Evolutionary conservation across 2,888 invertebrate genomes (phyloP).

Genomic region (Aporophyla nigra): DNA sequence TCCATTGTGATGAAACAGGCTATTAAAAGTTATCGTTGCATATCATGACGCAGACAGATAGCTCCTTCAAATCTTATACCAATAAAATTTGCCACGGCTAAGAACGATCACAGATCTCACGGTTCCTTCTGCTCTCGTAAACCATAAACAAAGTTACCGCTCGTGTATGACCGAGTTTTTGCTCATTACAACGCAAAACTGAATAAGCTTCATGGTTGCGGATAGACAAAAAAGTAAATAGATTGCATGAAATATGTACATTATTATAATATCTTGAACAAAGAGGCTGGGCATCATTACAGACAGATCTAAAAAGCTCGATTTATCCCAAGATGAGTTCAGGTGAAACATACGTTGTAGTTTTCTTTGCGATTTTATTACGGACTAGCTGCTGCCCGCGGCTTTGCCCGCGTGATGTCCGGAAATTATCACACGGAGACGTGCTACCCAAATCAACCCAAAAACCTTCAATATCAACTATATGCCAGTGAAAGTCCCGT

Average conservation of each 20-base stretch:
- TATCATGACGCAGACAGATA: not conserved
- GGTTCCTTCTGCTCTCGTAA: constrained; percentile 61
- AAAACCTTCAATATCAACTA: no score
- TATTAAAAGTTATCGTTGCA: not conserved
- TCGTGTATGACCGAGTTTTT: constrained; percentile 76
- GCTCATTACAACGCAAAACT: constrained; percentile 75
- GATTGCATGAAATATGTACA: constrained; percentile 72
- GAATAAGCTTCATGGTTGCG: constrained; percentile 68
- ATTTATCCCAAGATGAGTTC: constrained; percentile 58
- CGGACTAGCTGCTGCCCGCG: not conserved
- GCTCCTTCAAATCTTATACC: constrained; percentile 46
- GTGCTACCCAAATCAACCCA: no score
- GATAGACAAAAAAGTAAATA: constrained; percentile 75
- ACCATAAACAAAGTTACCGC: constrained; percentile 70
- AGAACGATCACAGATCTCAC: constrained; percentile 66
- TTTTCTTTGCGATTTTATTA: constrained; percentile 57
- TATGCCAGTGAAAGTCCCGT: no score
- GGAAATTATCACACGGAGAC: no score
- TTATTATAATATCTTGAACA: constrained; percentile 75
- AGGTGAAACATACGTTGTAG: constrained; percentile 48
- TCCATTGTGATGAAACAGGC: not conserved
- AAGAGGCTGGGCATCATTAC: constrained; percentile 70
- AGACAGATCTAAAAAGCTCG: constrained; percentile 61
- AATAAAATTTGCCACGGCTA: constrained; percentile 63
- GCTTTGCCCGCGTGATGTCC: not conserved